Conservation (phyloP, 2,797 vertebrate species). For the Tragelaphus oryx region DNA sequence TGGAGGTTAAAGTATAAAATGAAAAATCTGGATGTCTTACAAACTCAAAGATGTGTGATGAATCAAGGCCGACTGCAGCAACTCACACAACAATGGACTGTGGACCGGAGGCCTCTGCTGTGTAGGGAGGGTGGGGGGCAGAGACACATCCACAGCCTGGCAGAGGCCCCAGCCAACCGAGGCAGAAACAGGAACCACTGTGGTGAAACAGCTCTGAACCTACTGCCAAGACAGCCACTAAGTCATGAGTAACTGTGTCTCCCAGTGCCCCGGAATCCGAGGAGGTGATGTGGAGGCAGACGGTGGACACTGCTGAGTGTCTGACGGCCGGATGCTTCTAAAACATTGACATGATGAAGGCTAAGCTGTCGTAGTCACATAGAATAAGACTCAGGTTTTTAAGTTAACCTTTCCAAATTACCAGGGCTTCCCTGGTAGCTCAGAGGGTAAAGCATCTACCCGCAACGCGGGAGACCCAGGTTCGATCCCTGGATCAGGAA, state of each 20-base stretch:
- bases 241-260: background rate
- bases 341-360: background rate
- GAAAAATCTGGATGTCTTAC: background rate
- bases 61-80: background rate
- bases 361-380: background rate
- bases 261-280: background rate
- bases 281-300: background rate
- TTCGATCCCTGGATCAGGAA: no score
- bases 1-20: background rate
- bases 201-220: background rate
- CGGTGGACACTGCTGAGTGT: background rate
- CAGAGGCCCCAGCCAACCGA: background rate
- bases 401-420: background rate
- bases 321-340: background rate
- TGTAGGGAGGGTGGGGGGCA: no score
- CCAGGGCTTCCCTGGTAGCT: no score
- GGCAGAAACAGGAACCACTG: background rate
- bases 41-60: background rate
- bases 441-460: no score
- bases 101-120: background rate
- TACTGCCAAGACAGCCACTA: background rate
- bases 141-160: background rate
- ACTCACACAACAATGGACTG: background rate
- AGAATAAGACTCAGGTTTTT: background rate
- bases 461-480: rapidly evolving